A percentile compares a stretch with the other conserved stretches of the same genome.
Conservation (phyloP, 2,113 vertebrate species). For the Cyphomyrus discorhynchus region DNA sequence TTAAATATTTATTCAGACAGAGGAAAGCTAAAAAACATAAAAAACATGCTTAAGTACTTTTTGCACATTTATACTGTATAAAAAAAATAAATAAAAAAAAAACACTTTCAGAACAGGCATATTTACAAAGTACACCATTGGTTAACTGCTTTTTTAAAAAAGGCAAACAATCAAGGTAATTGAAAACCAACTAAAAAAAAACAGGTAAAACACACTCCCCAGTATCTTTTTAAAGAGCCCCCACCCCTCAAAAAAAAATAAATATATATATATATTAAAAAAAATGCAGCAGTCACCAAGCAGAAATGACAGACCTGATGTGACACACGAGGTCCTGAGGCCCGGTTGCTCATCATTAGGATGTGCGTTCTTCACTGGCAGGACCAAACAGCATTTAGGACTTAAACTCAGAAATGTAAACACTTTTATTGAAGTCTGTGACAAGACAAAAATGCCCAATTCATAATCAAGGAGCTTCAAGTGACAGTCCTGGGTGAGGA, state of each 20-base stretch:
- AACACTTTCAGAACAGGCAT: background rate
- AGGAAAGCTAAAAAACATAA: background rate
- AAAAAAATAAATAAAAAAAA: background rate
- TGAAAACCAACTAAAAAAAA: constrained; percentile 7
- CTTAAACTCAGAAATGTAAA: background rate
- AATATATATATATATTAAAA: background rate
- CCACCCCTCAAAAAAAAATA: background rate
- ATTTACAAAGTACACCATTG: constrained; percentile 6
- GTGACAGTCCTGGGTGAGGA: background rate
- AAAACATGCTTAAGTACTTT: background rate
- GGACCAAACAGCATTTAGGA: background rate
- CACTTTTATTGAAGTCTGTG: background rate
- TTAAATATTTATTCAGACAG: constrained; percentile 19
- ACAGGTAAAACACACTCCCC: background rate
- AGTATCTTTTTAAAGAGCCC: background rate
- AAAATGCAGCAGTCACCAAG: background rate
- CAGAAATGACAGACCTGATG: background rate
- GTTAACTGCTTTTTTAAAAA: background rate
- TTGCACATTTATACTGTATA: background rate
- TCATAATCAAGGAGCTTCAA: background rate
- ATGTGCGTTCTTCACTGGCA: background rate
- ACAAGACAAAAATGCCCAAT: background rate
- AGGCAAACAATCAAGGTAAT: background rate
- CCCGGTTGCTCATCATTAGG: background rate
- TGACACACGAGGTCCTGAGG: background rate